Evolutionary conservation across 2,797 vertebrate species (phyloP).

Genomic region (Hephaestus fuliginosus): DNA sequence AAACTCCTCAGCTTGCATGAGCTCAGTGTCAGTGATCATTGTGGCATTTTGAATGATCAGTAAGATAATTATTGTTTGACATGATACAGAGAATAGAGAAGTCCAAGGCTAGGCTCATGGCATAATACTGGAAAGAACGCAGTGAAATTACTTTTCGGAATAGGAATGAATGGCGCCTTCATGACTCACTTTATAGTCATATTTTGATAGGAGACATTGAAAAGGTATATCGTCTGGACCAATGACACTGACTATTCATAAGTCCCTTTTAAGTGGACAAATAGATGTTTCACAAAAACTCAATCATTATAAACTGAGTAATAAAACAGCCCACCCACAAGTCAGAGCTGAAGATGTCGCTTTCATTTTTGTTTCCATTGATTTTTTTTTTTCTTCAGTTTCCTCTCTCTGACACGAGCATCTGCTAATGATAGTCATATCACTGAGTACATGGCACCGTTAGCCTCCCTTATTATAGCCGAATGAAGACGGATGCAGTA

Average conservation of each 20-base stretch:
- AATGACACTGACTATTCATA: constrained; percentile 10
- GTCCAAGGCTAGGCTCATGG: constrained; percentile 24
- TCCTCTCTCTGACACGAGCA: constrained; percentile 23
- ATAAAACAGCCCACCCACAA: constrained; percentile 16
- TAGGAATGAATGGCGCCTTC: constrained; percentile 13
- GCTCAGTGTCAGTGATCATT: constrained; percentile 12
- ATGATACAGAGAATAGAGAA: constrained; percentile 20
- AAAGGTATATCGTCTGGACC: constrained; percentile 35
- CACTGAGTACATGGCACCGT: constrained; percentile 46
- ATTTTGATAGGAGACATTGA: constrained; percentile 35
- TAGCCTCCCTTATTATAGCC: constrained; percentile 60
- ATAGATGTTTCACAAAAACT: constrained; percentile 27
- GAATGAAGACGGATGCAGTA: constrained; percentile 75
- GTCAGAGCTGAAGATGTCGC: constrained; percentile 1
- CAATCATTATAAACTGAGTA: constrained; percentile 3
- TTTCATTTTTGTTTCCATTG: constrained; percentile 29
- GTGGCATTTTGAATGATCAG: constrained; percentile 28
- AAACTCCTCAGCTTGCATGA: constrained; percentile 3
- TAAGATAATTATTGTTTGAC: constrained; percentile 33
- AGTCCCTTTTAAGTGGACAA: constrained; percentile 12
- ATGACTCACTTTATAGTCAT: constrained; percentile 28
- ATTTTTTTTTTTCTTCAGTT: constrained; percentile 52
- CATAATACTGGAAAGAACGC: constrained; percentile 1
- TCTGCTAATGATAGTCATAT: constrained; percentile 65
- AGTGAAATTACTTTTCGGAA: constrained; percentile 16